Conservation (phyloP, 2,797 vertebrate species). For the Menidia menidia region DNA sequence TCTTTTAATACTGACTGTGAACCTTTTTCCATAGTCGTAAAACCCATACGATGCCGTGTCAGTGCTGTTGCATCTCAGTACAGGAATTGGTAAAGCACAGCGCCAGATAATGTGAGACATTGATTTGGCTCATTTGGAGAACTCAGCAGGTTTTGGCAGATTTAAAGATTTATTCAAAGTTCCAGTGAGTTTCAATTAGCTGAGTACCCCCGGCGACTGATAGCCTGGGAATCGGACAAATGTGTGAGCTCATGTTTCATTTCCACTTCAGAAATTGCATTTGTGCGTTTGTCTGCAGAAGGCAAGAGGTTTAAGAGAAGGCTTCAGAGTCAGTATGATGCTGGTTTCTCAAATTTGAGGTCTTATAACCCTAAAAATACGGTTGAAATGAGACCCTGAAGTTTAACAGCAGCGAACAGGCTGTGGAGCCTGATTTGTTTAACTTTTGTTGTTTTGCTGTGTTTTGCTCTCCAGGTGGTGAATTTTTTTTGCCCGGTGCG, state of each 20-base stretch:
- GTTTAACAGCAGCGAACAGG: not conserved
- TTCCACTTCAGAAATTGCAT: constrained; percentile 5
- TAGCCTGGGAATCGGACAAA: not conserved
- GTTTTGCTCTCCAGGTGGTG: constrained; percentile 81
- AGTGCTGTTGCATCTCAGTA: constrained; percentile 12
- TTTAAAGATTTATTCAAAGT: constrained; percentile 23
- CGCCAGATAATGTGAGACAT: constrained; percentile 6
- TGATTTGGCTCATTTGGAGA: constrained; percentile 14
- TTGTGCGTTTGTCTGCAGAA: not conserved
- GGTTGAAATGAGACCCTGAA: not conserved
- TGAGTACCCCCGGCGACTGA: constrained; percentile 4
- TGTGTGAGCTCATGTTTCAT: not conserved
- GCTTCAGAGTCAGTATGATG: not conserved
- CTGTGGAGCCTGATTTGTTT: not conserved
- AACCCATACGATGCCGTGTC: constrained; percentile 16
- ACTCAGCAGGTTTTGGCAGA: constrained; percentile 14
- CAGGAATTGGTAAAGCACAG: constrained; percentile 14
- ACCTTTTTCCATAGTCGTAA: not conserved
- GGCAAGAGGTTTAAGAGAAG: not conserved
- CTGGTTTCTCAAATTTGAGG: not conserved
- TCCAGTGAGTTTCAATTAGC: constrained; percentile 19
- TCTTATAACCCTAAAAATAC: not conserved
- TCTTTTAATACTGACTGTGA: not conserved
- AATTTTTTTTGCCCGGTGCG: constrained; percentile 88
- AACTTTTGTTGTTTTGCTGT: not conserved